Base-by-base conservation (phyloP, 2,113 vertebrate genomes). In the Saguinus imperator region DNA sequence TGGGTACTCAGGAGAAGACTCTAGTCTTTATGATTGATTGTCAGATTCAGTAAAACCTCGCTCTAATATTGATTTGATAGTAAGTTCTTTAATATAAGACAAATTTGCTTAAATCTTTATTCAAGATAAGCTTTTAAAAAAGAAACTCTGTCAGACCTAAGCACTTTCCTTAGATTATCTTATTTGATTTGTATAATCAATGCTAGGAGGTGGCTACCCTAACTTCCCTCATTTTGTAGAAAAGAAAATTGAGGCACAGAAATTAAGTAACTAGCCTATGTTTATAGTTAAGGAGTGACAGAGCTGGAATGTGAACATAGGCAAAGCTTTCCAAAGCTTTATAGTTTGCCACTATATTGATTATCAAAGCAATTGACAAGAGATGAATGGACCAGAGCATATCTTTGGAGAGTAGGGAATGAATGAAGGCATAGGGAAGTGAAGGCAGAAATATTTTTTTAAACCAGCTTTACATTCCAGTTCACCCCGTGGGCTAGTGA, bases 51-150 rank as follows among this genome's bases (percentile, higher is more conserved):
- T 25, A 66, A 68, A 89, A 75, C 40, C 32, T 85, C 0, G 0
- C 10, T 64, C 18, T 64, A 25, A 45, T 37, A 32, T 17, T 50
- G 27, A n/a, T 72, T 52, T 75, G 52, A 50, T 7, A 57, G 45
- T 21, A 73, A 48, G 61, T 61, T 82, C 70, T 77, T 96, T 55
- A 43, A 21, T 86, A 48, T 48, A 55, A 83, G 32, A 73, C 7
- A 79, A 48, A 79, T 89, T 87, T 89, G 16, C 52, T 81, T 82
- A 94, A 57, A 76, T 79, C n/a, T 43, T 13, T 79, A 83, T 80
- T n/a, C 23, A 83, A 68, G 52, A 35, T 77, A 61, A 35, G n/a
- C 57, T 94, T 92, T 85, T 64, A 66, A 43, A 95, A 96, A 75
- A 87, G 45, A 80, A 43, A 6, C 68, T 32, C 29, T 77, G 32